These are phyloP conservation scores for Tetraneura akinire DNA, from an alignment of 1,140 invertebrate species.

Conservation along the genomic window DNA sequence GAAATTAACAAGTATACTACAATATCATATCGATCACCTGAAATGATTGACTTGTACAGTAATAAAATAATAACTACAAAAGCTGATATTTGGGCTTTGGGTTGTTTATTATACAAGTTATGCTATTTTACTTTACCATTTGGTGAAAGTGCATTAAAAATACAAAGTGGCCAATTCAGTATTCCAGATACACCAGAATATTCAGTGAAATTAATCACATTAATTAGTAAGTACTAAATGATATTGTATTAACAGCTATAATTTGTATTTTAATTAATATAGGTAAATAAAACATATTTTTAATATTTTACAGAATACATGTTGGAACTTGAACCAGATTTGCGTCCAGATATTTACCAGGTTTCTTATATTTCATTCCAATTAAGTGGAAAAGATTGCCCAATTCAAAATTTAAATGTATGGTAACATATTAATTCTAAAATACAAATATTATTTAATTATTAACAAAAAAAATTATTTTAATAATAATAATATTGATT, in stretches of 20 bases:
- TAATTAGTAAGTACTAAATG: slow-evolving; percentile 61
- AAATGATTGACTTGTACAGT: slow-evolving; percentile 94
- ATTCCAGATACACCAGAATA: slow-evolving; percentile 84
- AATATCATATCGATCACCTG: slow-evolving; percentile 87
- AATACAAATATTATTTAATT: background rate
- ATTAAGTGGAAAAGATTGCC: slow-evolving; percentile 73
- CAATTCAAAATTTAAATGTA: slow-evolving; percentile 82
- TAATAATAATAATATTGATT: background rate
- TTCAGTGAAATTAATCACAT: slow-evolving; percentile 65
- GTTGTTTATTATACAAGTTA: slow-evolving; percentile 87
- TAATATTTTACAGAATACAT: slow-evolving; percentile 71
- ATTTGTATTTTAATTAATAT: too few species aligned
- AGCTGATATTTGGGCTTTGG: slow-evolving; percentile 90
- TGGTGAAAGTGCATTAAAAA: slow-evolving; percentile 90
- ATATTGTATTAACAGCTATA: too few species aligned
- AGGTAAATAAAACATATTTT: too few species aligned
- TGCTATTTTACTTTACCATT: slow-evolving; percentile 92
- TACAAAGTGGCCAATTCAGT: slow-evolving; percentile 86
- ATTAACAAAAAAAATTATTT: too few species aligned
- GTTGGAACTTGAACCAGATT: slow-evolving; percentile 79
- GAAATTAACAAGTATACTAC: slow-evolving; percentile 95
- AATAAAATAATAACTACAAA: slow-evolving; percentile 88
- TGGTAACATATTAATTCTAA: slow-evolving; percentile 56
- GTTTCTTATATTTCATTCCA: slow-evolving; percentile 79
- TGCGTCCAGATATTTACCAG: slow-evolving; percentile 87